These are phyloP conservation scores for Clarias macrocephalus DNA, from an alignment of 2,113 vertebrate genomes.

Conservation along the genomic window DNA sequence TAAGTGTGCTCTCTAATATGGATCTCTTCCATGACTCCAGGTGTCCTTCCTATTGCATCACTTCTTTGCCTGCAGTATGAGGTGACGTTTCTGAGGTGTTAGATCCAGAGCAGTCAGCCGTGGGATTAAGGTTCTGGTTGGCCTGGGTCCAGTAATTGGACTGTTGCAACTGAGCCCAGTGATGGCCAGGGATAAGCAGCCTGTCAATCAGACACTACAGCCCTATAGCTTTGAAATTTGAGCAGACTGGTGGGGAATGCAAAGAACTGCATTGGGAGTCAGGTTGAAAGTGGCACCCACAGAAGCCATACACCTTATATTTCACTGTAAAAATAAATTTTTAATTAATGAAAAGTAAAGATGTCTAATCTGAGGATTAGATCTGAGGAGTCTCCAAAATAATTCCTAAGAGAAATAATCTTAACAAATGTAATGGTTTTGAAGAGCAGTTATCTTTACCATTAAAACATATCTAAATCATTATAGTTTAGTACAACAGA, in stretches of 20 bases:
- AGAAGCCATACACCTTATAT: constrained; percentile 10
- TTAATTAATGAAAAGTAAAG: constrained; percentile 31
- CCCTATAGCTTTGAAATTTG: constrained; percentile 38
- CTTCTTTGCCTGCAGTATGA: constrained; percentile 20
- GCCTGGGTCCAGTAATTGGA: constrained; percentile 53
- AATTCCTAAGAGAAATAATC: constrained; percentile 17
- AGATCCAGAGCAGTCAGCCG: constrained; percentile 46
- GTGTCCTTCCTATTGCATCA: constrained; percentile 31
- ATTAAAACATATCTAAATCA: neutral
- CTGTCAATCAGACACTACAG: constrained; percentile 42
- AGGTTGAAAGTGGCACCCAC: constrained; percentile 15
- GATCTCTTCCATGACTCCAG: constrained; percentile 39
- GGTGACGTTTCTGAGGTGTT: constrained; percentile 31
- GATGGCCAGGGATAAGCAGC: constrained; percentile 45
- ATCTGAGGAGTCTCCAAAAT: constrained; percentile 25
- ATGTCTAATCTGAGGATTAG: neutral
- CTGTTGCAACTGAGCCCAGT: constrained; percentile 35
- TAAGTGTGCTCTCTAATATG: constrained; percentile 18
- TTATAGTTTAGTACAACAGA: neutral
- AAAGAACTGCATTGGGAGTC: neutral
- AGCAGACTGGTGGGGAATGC: neutral
- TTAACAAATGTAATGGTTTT: constrained; percentile 9
- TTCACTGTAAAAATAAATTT: constrained; percentile 38
- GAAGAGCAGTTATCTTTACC: neutral
- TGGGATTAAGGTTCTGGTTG: constrained; percentile 53